phyloP scores from a whole-genome alignment of 2,113 vertebrate species.

The Ancistrus triradiatus region DNA sequence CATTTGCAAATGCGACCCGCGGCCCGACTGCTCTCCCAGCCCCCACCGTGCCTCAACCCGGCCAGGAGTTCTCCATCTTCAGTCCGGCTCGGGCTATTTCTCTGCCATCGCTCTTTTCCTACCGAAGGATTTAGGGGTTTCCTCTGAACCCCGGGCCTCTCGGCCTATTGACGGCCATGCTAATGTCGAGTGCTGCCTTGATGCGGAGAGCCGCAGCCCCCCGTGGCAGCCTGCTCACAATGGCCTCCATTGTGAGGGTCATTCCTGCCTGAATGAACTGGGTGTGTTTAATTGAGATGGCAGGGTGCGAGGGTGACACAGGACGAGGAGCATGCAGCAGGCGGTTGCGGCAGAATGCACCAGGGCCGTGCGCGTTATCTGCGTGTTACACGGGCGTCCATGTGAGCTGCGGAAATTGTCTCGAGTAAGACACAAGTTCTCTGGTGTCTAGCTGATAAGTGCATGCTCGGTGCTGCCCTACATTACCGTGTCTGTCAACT shows the following conservation, averaged over 20 bases:
- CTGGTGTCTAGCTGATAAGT: conserved; percentile 9
- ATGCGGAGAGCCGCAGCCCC: conserved; percentile 53
- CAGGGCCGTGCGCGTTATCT: background rate
- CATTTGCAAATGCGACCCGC: conserved; percentile 59
- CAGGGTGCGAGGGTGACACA: conserved; percentile 40
- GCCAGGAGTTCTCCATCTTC: conserved; percentile 45
- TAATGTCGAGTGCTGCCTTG: conserved; percentile 59
- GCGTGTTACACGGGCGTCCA: conserved; percentile 2
- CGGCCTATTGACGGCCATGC: conserved; percentile 53
- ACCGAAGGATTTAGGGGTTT: conserved; percentile 49
- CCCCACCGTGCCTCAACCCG: conserved; percentile 32
- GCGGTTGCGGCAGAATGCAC: conserved; percentile 19
- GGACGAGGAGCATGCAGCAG: too few species aligned
- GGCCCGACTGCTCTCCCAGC: conserved; percentile 31
- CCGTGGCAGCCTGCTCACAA: conserved; percentile 53
- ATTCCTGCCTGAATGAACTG: conserved; percentile 60
- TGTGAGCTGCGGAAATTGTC: background rate
- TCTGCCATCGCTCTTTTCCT: conserved; percentile 23
- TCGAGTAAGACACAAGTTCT: background rate
- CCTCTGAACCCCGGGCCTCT: conserved; percentile 42
- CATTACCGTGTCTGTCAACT: background rate
- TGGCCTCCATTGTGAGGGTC: conserved; percentile 60
- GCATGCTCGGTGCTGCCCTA: background rate
- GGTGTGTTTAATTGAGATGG: conserved; percentile 64
- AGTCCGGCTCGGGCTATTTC: conserved; percentile 34